Evolutionary conservation across 53 echinoderm and acorn worm genomes (phyloP).

Genomic region (Echinometra lucunter): DNA sequence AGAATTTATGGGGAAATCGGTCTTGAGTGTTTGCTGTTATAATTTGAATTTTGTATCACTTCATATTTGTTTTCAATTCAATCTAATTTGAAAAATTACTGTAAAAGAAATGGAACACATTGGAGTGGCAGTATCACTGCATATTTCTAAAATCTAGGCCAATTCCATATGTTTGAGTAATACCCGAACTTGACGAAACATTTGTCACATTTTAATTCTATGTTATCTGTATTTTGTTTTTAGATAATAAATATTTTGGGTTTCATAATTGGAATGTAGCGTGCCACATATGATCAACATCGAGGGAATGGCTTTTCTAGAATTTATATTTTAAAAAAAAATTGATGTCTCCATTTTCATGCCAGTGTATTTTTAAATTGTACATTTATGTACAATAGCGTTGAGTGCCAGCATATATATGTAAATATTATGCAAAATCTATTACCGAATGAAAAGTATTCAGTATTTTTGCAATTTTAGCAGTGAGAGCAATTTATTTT

Average conservation of each 20-base stretch:
- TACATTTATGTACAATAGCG: conserved; percentile 31
- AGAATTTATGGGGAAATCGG: background rate
- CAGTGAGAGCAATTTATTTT: background rate
- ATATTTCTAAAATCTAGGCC: too few species aligned
- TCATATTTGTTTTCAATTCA: too few species aligned
- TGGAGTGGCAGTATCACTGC: background rate
- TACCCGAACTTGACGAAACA: background rate
- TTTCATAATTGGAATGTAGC: background rate
- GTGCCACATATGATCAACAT: conserved; percentile 13
- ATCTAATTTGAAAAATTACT: too few species aligned
- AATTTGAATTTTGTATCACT: too few species aligned
- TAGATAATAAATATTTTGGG: background rate
- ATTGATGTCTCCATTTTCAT: background rate
- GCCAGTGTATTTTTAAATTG: conserved; percentile 13
- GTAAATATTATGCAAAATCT: conserved; percentile 64
- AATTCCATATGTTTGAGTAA: too few species aligned
- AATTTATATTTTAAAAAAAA: background rate
- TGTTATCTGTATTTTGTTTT: background rate
- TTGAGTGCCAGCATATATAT: conserved; percentile 59
- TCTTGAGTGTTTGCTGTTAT: background rate
- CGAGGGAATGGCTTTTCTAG: background rate
- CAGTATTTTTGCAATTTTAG: conserved; percentile 18
- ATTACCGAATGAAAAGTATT: conserved; percentile 50
- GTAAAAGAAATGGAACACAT: background rate
- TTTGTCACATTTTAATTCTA: background rate